Conservation (phyloP, 1,140 invertebrate genomes). For the Drosophila hydei region DNA sequence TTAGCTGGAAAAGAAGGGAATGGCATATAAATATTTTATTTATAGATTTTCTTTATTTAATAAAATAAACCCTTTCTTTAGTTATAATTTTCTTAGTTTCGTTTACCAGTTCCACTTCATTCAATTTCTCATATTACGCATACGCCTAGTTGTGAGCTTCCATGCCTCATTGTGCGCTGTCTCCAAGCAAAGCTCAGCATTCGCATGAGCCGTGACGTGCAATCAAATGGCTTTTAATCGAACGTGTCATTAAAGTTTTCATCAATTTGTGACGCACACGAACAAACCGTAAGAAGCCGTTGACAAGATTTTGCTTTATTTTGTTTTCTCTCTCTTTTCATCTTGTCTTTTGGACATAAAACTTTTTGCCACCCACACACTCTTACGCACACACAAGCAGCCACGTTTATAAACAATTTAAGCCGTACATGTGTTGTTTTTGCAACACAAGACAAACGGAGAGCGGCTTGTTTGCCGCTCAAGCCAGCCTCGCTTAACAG, state of each 20-base stretch:
- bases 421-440: constrained; percentile 63
- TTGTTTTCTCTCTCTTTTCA: constrained; percentile 7
- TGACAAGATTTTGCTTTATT: constrained; percentile 36
- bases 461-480: not conserved
- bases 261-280: constrained; percentile 55
- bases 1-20: too few relatives aligned
- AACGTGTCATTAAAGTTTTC: constrained; percentile 60
- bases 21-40: too few relatives aligned
- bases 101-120: too few relatives aligned
- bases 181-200: too few relatives aligned
- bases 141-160: too few relatives aligned
- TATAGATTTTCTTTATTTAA: too few relatives aligned
- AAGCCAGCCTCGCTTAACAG: constrained; percentile 39
- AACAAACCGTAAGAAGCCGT: constrained; percentile 34
- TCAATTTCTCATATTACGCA: too few relatives aligned
- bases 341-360: constrained; percentile 30
- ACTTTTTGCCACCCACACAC: constrained; percentile 35
- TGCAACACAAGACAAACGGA: constrained; percentile 53
- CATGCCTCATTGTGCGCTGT: too few relatives aligned
- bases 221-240: constrained; percentile 55
- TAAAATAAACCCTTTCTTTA: too few relatives aligned
- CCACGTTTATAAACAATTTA: constrained; percentile 61
- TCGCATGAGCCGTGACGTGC: not conserved
- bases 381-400: constrained; percentile 11
- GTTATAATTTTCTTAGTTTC: too few relatives aligned